These are phyloP conservation scores for Nyctibius bracteatus DNA, from an alignment of 2,113 vertebrate genomes.

Conservation along the genomic window DNA sequence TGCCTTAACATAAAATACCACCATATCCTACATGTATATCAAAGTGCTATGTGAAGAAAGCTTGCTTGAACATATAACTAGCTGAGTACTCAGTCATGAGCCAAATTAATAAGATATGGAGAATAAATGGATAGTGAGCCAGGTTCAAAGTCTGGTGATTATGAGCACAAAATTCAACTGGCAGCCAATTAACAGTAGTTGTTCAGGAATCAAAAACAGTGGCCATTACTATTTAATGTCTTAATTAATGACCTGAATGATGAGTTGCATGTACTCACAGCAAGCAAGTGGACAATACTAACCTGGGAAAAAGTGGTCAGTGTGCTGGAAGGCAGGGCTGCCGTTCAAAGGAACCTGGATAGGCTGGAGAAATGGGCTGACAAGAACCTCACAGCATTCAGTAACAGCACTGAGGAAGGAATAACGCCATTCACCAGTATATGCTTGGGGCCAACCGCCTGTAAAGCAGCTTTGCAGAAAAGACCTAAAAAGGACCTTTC, in stretches of 20 bases:
- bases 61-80: neutral
- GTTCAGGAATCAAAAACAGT: neutral
- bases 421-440: neutral
- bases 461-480: neutral
- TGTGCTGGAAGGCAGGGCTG: neutral
- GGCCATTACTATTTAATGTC: neutral
- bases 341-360: neutral
- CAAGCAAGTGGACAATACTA: neutral
- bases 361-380: neutral
- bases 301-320: neutral
- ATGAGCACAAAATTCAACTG: neutral
- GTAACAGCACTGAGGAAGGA: fast-evolving
- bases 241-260: neutral
- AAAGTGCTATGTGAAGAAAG: neutral
- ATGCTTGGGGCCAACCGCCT: fast-evolving
- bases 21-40: neutral
- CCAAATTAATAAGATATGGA: neutral
- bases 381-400: neutral
- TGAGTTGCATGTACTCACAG: neutral
- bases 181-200: neutral
- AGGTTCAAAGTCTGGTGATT: neutral
- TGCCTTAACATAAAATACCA: neutral
- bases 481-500: neutral
- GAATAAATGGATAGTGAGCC: neutral
- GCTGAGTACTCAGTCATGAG: neutral